Percentiles rank a stretch among this genome's conserved stretches.
phyloP scores from a whole-genome alignment of 2,888 invertebrate genomes.

The Thyatira batis region DNA sequence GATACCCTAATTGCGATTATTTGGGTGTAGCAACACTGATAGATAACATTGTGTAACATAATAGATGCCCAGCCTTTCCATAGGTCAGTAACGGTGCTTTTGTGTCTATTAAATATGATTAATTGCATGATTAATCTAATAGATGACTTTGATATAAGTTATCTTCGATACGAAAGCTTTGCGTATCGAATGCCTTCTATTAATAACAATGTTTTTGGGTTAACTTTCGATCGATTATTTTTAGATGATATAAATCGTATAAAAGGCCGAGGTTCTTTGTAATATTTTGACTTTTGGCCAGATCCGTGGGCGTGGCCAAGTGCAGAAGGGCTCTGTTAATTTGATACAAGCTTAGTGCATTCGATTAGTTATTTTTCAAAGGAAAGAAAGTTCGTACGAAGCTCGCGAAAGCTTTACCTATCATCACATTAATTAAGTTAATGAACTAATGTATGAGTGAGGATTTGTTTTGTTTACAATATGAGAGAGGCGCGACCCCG shows the following conservation, averaged over 20 bases:
- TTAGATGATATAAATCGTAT: not conserved
- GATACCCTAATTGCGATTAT: constrained; percentile 22
- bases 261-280: not conserved
- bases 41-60: constrained; percentile 4
- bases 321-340: not conserved
- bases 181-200: not conserved
- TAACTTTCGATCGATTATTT: not conserved
- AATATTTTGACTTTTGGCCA: not conserved
- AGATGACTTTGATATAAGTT: not conserved
- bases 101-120: not conserved
- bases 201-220: not conserved
- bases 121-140: not conserved
- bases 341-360: not conserved
- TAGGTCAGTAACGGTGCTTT: not conserved
- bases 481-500: constrained; percentile 41
- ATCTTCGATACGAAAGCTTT: not conserved
- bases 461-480: constrained; percentile 31
- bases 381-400: too few species aligned
- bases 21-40: constrained; percentile 14
- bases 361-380: not conserved
- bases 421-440: not conserved
- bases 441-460: not conserved
- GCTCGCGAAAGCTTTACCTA: too few species aligned
- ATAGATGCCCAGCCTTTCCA: not conserved
- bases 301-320: not conserved